Evolutionary conservation across 2,797 vertebrate species (phyloP).

Genomic region (Hipposideros larvatus): DNA sequence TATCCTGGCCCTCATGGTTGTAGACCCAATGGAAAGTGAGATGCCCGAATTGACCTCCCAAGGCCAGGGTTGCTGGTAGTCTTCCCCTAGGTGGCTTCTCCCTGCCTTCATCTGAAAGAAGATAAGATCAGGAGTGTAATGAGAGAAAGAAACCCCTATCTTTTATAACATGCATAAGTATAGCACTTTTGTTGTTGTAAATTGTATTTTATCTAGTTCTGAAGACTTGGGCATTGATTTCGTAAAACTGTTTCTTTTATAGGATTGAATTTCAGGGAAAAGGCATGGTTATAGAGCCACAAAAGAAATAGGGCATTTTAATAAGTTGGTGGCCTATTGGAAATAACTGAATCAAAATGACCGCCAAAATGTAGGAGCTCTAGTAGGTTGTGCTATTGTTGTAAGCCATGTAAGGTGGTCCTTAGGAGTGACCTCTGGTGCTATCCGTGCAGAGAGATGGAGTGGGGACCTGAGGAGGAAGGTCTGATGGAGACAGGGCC

Average conservation of each 20-base stretch:
- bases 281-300: not conserved
- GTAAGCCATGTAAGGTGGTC: not conserved
- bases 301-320: constrained; percentile 26
- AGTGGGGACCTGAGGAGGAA: not conserved
- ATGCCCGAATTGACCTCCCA: not conserved
- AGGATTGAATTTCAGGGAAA: not conserved
- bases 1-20: no score
- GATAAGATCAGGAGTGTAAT: not conserved
- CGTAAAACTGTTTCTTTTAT: not conserved
- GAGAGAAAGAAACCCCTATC: not conserved
- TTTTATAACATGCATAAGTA: not conserved
- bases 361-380: not conserved
- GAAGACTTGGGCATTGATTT: not conserved
- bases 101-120: not conserved
- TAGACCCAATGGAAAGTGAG: not conserved
- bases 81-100: not conserved
- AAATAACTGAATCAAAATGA: not conserved
- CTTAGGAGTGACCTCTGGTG: not conserved
- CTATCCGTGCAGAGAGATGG: not conserved
- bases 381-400: not conserved
- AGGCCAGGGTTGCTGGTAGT: not conserved
- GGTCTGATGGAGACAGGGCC: not conserved
- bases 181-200: not conserved
- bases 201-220: not conserved
- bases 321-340: not conserved